A percentile compares a stretch with the other conserved stretches of the same genome.
Evolutionary conservation across 2,888 invertebrate species (phyloP).

Genomic region (Cephus pulcher): DNA sequence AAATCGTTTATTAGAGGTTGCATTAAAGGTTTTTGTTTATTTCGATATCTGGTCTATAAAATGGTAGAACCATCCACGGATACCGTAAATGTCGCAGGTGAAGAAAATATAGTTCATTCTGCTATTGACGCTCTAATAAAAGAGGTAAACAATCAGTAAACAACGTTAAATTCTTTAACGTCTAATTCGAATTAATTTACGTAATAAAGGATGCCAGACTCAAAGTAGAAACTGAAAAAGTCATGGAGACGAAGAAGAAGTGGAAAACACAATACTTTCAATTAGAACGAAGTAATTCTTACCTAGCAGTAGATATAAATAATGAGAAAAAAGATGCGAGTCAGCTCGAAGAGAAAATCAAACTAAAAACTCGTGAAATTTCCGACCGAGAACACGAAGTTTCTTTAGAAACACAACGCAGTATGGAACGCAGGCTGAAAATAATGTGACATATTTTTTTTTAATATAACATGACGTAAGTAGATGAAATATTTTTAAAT

Average conservation of each 20-base stretch:
- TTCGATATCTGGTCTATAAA: not conserved
- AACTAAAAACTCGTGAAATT: not conserved
- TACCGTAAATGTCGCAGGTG: not conserved
- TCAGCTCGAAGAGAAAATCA: not conserved
- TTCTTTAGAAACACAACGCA: not conserved
- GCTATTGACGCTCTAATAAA: not conserved
- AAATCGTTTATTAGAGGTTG: not conserved
- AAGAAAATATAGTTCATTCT: not conserved
- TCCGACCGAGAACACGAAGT: not conserved
- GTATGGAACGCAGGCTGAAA: not conserved
- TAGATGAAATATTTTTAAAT: not conserved
- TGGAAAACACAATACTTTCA: not conserved
- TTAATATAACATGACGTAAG: not conserved
- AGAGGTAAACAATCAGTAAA: not conserved
- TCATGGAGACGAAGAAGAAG: not conserved
- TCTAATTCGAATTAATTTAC: not conserved
- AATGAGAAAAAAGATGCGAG: not conserved
- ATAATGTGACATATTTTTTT: not conserved
- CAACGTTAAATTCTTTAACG: not conserved
- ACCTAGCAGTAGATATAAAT: not conserved
- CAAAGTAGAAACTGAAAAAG: not conserved
- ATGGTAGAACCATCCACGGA: not conserved
- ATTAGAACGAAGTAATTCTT: not conserved
- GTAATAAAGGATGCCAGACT: not conserved
- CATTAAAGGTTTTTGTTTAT: not conserved